A percentile compares a stretch with the other conserved stretches of the same genome.
Evolutionary conservation across 2,113 vertebrate genomes (phyloP).

Genomic region (Aviceda subcristata): DNA sequence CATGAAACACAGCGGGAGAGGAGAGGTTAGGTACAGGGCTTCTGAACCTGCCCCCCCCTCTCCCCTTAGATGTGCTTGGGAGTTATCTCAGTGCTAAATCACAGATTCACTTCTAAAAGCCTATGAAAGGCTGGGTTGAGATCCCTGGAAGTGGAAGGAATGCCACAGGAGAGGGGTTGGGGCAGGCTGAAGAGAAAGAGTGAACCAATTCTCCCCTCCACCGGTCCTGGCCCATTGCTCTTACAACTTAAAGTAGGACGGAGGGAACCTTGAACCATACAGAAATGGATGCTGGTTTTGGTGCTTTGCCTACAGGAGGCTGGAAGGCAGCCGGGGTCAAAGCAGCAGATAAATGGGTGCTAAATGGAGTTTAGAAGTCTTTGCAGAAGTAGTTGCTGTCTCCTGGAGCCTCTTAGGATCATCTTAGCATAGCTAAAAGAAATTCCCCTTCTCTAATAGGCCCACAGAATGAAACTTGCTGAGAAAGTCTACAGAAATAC

Average conservation of each 20-base stretch:
- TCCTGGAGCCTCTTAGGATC: neutral
- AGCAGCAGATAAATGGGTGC: neutral
- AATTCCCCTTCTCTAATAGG: neutral
- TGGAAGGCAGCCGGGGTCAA: neutral
- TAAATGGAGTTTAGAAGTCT: neutral
- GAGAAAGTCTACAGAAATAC: neutral
- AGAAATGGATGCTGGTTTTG: neutral
- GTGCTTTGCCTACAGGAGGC: neutral
- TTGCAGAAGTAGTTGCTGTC: neutral
- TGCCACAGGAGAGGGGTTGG: neutral
- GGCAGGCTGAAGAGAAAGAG: neutral
- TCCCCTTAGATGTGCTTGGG: rapidly evolving
- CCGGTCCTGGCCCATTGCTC: neutral
- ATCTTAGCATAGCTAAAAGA: neutral
- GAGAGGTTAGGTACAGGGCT: neutral
- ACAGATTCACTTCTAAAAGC: neutral
- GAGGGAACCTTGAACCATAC: neutral
- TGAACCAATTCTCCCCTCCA: neutral
- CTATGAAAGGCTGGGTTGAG: neutral
- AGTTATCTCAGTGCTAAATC: neutral
- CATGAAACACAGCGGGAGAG: neutral
- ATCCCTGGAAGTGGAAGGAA: neutral
- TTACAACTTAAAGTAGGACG: neutral
- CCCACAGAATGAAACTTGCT: neutral
- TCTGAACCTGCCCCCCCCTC: rapidly evolving